phyloP scores from a whole-genome alignment of 2,113 vertebrate genomes.

The Copsychus sechellarum region DNA sequence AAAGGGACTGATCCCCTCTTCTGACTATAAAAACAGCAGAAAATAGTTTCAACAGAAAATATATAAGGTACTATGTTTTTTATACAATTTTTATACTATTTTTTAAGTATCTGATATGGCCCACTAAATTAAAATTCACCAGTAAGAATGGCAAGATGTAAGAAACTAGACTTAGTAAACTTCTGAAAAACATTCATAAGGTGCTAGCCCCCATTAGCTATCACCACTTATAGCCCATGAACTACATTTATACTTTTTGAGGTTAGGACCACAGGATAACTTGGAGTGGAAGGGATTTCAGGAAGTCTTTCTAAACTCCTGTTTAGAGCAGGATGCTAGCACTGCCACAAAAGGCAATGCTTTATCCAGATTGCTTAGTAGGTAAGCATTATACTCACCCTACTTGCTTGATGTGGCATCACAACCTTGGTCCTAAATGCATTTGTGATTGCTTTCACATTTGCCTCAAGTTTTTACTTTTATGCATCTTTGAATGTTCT shows the following conservation, averaged over 20 bases:
- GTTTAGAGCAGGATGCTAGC: background rate
- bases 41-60: background rate
- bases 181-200: background rate
- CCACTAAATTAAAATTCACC: background rate
- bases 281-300: background rate
- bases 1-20: background rate
- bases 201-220: background rate
- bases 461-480: conserved; percentile 6
- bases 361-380: background rate
- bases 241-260: background rate
- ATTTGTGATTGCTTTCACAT: background rate
- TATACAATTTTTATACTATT: background rate
- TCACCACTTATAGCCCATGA: background rate
- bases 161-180: background rate
- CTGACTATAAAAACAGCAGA: background rate
- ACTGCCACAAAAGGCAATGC: background rate
- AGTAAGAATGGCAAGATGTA: background rate
- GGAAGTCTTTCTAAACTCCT: background rate
- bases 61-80: background rate
- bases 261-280: background rate
- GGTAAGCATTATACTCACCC: background rate
- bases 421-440: background rate
- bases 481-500: background rate
- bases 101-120: background rate
- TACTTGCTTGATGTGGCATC: background rate